A percentile compares a stretch with the other conserved stretches of the same genome.
Conservation (phyloP, 30 jellyfish, hydroid and myxozoan genomes). For the Turritopsis dohrnii region DNA sequence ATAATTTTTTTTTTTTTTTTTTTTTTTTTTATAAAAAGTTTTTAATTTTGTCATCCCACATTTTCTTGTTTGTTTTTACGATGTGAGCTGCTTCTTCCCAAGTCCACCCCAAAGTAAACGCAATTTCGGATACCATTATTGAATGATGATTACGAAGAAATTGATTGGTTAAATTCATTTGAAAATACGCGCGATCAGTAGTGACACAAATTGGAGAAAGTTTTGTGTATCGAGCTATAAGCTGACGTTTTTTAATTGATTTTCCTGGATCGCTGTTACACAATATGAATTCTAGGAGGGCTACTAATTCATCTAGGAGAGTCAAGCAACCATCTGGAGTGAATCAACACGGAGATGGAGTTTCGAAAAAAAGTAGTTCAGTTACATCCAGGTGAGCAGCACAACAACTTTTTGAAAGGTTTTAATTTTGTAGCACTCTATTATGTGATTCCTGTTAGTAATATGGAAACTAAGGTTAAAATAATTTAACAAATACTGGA, state of each 20-base stretch:
- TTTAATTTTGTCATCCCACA: too few relatives aligned
- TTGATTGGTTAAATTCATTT: not conserved
- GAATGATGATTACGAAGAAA: not conserved
- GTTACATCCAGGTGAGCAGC: constrained; percentile 27
- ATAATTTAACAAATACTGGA: too few relatives aligned
- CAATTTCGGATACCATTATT: not conserved
- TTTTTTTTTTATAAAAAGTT: too few relatives aligned
- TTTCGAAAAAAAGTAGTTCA: constrained; percentile 15
- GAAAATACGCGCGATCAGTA: not conserved
- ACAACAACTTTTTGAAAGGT: too few relatives aligned
- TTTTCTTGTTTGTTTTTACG: too few relatives aligned
- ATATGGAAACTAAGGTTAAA: too few relatives aligned
- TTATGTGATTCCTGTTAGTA: too few relatives aligned
- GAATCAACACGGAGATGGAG: not conserved
- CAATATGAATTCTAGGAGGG: constrained; percentile 22
- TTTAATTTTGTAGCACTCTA: too few relatives aligned
- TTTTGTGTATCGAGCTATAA: too few relatives aligned
- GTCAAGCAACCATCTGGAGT: not conserved
- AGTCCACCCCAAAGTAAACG: too few relatives aligned
- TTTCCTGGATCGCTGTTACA: not conserved
- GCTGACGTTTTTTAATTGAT: not conserved
- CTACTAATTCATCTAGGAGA: constrained; percentile 20
- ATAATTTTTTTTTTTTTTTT: too few relatives aligned
- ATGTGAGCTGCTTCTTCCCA: too few relatives aligned
- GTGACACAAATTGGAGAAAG: not conserved